These are phyloP conservation scores for Carterocephalus palaemon DNA, from an alignment of 2,888 invertebrate species.

Conservation along the genomic window DNA sequence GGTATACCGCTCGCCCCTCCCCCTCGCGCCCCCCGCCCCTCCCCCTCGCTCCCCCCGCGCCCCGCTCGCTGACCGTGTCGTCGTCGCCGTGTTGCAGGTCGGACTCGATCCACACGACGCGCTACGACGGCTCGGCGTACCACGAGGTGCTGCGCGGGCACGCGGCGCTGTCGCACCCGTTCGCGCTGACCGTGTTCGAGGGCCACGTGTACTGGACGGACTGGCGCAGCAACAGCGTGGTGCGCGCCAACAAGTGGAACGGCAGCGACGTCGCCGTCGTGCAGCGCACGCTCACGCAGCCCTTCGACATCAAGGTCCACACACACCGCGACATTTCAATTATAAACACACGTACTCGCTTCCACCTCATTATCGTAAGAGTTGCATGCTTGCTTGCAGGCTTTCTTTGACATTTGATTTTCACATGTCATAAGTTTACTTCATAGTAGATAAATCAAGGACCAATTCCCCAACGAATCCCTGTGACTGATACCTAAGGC, in stretches of 20 bases:
- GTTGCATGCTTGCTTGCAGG: too few species aligned
- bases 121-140: slow-evolving; percentile 87
- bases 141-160: slow-evolving; percentile 85
- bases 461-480: too few species aligned
- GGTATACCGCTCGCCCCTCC: slow-evolving; percentile 22
- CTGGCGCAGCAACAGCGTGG: slow-evolving; percentile 92
- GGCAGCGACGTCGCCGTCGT: slow-evolving; percentile 87
- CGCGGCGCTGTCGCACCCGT: slow-evolving; percentile 90
- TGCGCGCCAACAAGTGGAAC: slow-evolving; percentile 93
- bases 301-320: slow-evolving; percentile 90
- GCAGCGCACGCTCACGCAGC: slow-evolving; percentile 90
- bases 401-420: too few species aligned
- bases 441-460: too few species aligned
- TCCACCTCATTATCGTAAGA: too few species aligned
- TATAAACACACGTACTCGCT: too few species aligned
- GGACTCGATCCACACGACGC: slow-evolving; percentile 91
- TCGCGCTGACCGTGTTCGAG: slow-evolving; percentile 91
- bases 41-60: background rate
- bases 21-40: background rate
- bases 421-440: too few species aligned
- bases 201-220: slow-evolving; percentile 96
- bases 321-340: background rate
- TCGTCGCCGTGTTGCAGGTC: slow-evolving; percentile 68
- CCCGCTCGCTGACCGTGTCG: background rate
- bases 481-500: too few species aligned